Conservation (phyloP, 1,140 invertebrate genomes). For the Ceratoteleas bidentatus region DNA sequence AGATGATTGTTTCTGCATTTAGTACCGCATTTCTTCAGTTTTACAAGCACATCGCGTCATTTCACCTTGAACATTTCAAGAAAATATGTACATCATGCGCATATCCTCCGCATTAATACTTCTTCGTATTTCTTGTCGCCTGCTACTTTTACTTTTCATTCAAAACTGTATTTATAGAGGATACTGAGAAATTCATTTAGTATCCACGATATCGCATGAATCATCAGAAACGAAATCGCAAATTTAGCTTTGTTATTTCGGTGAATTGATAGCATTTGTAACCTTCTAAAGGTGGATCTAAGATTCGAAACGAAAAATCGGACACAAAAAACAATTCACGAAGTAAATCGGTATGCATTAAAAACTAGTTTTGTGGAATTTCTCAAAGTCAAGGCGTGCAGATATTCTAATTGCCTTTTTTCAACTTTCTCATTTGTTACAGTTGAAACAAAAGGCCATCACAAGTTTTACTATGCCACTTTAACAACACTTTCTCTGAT, state of each 20-base stretch:
- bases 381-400: slow-evolving; percentile 3
- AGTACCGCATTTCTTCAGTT: no score
- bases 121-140: neutral
- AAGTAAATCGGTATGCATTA: slow-evolving; percentile 9
- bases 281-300: no score
- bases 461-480: slow-evolving; percentile 13
- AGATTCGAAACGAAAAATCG: no score
- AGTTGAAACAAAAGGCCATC: slow-evolving; percentile 28
- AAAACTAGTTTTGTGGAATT: slow-evolving; percentile 4
- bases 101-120: neutral
- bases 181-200: neutral
- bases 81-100: no score
- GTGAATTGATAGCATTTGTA: no score
- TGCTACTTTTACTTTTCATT: neutral
- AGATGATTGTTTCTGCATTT: no score
- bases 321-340: neutral
- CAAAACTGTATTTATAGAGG: neutral
- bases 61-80: no score
- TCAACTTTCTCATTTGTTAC: slow-evolving; percentile 30
- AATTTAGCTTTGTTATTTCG: neutral
- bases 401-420: slow-evolving; percentile 27
- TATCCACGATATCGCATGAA: neutral
- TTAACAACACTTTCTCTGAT: slow-evolving; percentile 34
- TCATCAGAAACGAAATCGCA: neutral
- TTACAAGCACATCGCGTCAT: no score